phyloP scores from a whole-genome alignment of 1,140 invertebrate species.

The Bombus picipes region DNA sequence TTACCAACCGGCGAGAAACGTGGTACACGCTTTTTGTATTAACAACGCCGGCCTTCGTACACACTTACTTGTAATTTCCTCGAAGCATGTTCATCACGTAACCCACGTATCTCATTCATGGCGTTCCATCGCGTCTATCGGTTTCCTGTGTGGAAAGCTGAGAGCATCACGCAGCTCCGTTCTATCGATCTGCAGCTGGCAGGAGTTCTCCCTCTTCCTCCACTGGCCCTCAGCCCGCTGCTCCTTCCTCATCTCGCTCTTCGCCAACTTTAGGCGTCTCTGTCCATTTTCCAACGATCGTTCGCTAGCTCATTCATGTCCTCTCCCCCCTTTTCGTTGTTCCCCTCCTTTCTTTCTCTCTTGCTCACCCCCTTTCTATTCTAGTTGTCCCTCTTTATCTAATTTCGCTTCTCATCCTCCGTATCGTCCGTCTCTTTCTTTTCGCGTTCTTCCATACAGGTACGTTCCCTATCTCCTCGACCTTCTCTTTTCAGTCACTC shows the following conservation, averaged over 20 bases:
- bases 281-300: not conserved
- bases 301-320: not conserved
- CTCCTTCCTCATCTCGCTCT: not conserved
- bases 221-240: not conserved
- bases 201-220: slow-evolving; percentile 39
- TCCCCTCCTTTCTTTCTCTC: slow-evolving; percentile 4
- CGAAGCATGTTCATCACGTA: slow-evolving; percentile 30
- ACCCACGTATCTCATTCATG: slow-evolving; percentile 54
- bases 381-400: not conserved
- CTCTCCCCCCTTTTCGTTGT: not conserved
- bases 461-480: not conserved
- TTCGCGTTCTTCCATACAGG: too few relatives aligned
- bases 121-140: slow-evolving; percentile 55
- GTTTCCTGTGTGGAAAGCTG: slow-evolving; percentile 60
- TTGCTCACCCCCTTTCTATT: not conserved
- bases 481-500: not conserved
- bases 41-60: not conserved
- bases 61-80: slow-evolving; percentile 32
- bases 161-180: slow-evolving; percentile 71
- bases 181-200: slow-evolving; percentile 71
- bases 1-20: not conserved
- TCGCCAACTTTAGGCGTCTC: slow-evolving; percentile 1
- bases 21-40: not conserved
- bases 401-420: not conserved
- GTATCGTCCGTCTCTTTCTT: not conserved